Conservation (phyloP, 2,113 vertebrate genomes). For the Pterocles orientalis region DNA sequence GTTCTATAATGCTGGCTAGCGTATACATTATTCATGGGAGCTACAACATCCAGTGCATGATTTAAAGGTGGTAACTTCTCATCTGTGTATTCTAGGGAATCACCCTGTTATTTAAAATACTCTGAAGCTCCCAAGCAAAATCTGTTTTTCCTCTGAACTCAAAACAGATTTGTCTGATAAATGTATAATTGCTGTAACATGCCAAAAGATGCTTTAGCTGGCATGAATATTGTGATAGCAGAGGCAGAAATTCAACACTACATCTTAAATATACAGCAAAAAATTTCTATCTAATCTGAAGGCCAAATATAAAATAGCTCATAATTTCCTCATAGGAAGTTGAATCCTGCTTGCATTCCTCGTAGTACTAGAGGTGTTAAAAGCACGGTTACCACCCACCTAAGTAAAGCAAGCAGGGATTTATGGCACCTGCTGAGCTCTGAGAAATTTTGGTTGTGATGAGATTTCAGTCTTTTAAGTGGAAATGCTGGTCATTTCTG, state of each 20-base stretch:
- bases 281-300: neutral
- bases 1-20: neutral
- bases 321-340: neutral
- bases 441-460: neutral
- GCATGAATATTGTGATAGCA: conserved; percentile 10
- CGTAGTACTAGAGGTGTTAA: neutral
- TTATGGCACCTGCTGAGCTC: neutral
- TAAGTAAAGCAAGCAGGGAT: neutral
- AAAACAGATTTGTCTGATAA: conserved; percentile 36
- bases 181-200: neutral
- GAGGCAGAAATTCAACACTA: neutral
- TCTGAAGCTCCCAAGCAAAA: neutral
- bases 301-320: neutral
- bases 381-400: neutral
- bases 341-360: neutral
- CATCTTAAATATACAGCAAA: neutral
- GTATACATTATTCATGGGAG: neutral
- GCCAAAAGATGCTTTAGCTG: neutral
- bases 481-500: neutral
- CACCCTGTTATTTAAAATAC: conserved; percentile 2
- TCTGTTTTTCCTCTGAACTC: neutral
- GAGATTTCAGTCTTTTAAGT: neutral
- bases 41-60: neutral
- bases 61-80: conserved; percentile 21
- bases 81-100: conserved; percentile 23